phyloP scores from a whole-genome alignment of 2,888 invertebrate genomes.

The Amitus sp. region DNA sequence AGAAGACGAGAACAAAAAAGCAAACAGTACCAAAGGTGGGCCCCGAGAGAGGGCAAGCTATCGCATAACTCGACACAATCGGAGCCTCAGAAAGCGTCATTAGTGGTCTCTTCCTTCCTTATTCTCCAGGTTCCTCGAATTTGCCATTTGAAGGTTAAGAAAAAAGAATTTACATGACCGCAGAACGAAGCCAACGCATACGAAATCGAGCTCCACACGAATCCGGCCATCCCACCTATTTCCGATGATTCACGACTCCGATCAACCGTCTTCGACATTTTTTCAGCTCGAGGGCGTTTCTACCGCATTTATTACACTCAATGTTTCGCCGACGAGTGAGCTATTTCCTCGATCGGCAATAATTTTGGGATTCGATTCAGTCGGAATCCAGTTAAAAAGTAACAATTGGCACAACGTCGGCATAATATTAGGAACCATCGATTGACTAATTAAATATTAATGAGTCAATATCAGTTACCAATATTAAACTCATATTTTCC shows the following conservation, averaged over 20 bases:
- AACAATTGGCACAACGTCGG: no score
- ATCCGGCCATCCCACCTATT: slow-evolving; percentile 1
- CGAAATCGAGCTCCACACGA: slow-evolving; percentile 13
- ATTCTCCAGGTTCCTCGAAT: slow-evolving; percentile 42
- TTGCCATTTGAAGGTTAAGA: slow-evolving; percentile 27
- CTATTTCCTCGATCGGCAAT: no score
- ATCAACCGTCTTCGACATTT: neutral
- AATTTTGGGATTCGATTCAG: no score
- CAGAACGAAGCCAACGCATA: slow-evolving; percentile 32
- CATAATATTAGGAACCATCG: no score
- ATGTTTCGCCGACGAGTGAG: no score
- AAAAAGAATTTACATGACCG: slow-evolving; percentile 45
- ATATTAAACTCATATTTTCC: no score
- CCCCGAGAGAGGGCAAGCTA: slow-evolving; percentile 18
- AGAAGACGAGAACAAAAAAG: slow-evolving; percentile 10
- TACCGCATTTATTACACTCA: no score
- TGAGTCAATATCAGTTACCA: no score
- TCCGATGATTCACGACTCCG: neutral
- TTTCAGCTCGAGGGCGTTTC: no score
- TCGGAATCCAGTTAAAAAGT: no score
- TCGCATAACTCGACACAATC: slow-evolving; percentile 30
- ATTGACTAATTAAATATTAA: no score
- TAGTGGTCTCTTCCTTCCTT: slow-evolving; percentile 46
- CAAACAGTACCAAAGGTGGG: slow-evolving; percentile 17
- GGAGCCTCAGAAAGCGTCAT: slow-evolving; percentile 43